Evolutionary conservation across 2,113 vertebrate species (phyloP).

Genomic region (Sturnus vulgaris): DNA sequence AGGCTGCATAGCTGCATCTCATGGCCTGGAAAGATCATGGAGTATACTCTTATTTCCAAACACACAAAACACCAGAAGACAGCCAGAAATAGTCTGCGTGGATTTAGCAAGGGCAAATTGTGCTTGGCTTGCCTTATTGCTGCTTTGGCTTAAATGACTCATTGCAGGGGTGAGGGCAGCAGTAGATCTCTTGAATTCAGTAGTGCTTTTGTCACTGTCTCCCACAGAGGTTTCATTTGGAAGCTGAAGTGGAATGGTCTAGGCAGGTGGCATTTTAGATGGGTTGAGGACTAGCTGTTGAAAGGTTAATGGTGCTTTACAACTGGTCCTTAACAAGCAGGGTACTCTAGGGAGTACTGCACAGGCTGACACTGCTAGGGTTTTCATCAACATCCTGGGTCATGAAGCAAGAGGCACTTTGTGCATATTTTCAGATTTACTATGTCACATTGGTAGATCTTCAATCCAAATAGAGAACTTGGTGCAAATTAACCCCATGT

Average conservation of each 20-base stretch:
- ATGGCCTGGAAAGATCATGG: neutral
- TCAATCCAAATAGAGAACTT: neutral
- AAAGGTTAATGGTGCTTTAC: neutral
- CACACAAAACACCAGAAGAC: rapidly evolving
- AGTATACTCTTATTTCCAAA: neutral
- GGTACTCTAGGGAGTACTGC: neutral
- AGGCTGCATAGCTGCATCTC: neutral
- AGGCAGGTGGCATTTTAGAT: neutral
- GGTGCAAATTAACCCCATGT: neutral
- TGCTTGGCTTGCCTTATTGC: neutral
- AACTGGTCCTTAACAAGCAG: neutral
- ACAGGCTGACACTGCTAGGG: neutral
- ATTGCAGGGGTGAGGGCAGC: neutral
- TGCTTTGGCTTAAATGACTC: neutral
- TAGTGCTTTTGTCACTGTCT: neutral
- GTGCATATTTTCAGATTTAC: neutral
- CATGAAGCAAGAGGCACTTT: neutral
- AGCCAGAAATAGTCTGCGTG: neutral
- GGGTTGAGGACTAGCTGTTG: neutral
- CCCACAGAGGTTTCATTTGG: neutral
- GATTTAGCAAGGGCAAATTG: neutral
- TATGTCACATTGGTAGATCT: neutral
- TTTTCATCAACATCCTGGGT: neutral
- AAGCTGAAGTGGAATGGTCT: neutral
- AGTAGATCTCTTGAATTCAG: neutral